These are phyloP conservation scores for Caenorhabditis auriculariae DNA, from an alignment of 2,888 invertebrate genomes.

Conservation along the genomic window DNA sequence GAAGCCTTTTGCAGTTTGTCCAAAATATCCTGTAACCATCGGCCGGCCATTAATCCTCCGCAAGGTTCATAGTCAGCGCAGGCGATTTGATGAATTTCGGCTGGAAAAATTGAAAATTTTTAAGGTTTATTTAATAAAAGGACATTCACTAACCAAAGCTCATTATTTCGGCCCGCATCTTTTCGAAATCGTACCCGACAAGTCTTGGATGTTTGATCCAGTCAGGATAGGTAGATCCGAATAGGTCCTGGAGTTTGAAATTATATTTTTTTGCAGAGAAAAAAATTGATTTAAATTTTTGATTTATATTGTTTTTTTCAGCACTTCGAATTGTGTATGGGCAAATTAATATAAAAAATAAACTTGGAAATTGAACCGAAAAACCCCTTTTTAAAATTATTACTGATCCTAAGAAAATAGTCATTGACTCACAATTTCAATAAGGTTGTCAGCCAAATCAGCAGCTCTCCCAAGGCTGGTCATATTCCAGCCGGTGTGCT, in stretches of 20 bases:
- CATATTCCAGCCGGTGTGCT: constrained; percentile 21
- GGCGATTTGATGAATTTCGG: constrained; percentile 13
- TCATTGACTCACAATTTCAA: constrained; percentile 19
- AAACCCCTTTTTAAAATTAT: neutral
- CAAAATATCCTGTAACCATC: constrained; percentile 10
- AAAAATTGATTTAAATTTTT: too few species aligned
- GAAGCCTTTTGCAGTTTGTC: neutral
- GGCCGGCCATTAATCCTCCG: constrained; percentile 20
- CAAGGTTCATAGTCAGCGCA: constrained; percentile 17
- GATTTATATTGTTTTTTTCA: neutral
- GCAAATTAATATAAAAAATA: too few species aligned
- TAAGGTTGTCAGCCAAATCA: constrained; percentile 37
- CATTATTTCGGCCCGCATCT: constrained; percentile 10
- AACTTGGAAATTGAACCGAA: too few species aligned
- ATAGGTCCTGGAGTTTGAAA: constrained; percentile 8
- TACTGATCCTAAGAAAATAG: neutral
- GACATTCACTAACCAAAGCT: constrained; percentile 14
- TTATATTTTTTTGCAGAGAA: neutral
- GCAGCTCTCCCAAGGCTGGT: constrained; percentile 23
- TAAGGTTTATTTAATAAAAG: neutral
- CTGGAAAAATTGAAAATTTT: neutral
- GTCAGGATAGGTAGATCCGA: constrained; percentile 13
- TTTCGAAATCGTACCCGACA: constrained; percentile 13
- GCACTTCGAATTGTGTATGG: too few species aligned
- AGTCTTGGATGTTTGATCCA: constrained; percentile 25